Evolutionary conservation across 2,888 invertebrate genomes (phyloP).

Genomic region (Hololepta plana): DNA sequence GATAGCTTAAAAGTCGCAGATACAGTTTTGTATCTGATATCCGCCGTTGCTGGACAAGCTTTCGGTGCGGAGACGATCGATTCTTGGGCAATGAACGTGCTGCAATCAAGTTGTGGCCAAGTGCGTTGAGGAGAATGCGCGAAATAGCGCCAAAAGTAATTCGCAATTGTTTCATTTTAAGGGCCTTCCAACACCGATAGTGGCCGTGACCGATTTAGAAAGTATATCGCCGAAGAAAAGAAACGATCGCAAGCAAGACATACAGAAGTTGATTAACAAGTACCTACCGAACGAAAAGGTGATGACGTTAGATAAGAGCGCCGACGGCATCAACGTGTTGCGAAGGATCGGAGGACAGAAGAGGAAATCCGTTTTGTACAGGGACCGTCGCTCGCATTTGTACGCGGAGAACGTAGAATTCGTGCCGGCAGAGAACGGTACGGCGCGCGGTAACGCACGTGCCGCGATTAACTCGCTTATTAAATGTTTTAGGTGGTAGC

Average conservation of each 20-base stretch:
- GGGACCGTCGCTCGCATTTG: slow-evolving; percentile 68
- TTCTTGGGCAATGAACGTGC: slow-evolving; percentile 58
- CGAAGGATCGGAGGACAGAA: slow-evolving; percentile 66
- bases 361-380: slow-evolving; percentile 49
- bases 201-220: slow-evolving; percentile 58
- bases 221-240: slow-evolving; percentile 55
- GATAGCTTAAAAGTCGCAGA: slow-evolving; percentile 81
- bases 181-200: slow-evolving; percentile 59
- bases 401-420: slow-evolving; percentile 66
- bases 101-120: slow-evolving; percentile 66
- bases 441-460: neutral
- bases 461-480: too few relatives aligned
- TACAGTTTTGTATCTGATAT: slow-evolving; percentile 61
- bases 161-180: slow-evolving; percentile 11
- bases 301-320: slow-evolving; percentile 52
- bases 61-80: slow-evolving; percentile 48
- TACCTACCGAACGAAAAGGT: slow-evolving; percentile 73
- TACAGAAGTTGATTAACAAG: slow-evolving; percentile 45
- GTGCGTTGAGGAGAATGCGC: slow-evolving; percentile 12
- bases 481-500: slow-evolving; percentile 14
- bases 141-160: neutral
- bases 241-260: slow-evolving; percentile 43
- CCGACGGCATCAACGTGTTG: slow-evolving; percentile 58
- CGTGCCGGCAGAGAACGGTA: slow-evolving; percentile 28
- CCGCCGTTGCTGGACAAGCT: slow-evolving; percentile 36